These are phyloP conservation scores for Geodia barretti DNA, from an alignment of 37 sponge, comb jelly and placozoan species.

Conservation along the genomic window DNA sequence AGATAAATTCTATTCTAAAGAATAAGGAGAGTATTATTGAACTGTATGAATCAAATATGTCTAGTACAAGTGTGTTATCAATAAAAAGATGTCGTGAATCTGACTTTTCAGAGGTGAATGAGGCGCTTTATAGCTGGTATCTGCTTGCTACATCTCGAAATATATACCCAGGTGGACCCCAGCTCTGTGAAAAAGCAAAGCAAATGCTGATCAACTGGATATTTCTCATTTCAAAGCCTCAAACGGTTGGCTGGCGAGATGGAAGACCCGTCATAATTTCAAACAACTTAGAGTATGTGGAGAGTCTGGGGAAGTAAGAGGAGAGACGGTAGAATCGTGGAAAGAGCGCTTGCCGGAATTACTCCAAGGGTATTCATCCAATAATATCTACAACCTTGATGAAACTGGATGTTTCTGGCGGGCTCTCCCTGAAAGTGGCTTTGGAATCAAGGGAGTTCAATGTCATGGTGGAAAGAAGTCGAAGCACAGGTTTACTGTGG, in stretches of 20 bases:
- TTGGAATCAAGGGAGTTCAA: slow-evolving; percentile 13
- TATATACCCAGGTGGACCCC: slow-evolving; percentile 49
- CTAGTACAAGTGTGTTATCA: slow-evolving; percentile 2
- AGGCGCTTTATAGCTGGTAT: slow-evolving; percentile 47
- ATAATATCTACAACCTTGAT: slow-evolving; percentile 22
- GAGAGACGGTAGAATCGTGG: slow-evolving; percentile 50
- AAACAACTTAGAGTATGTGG: slow-evolving; percentile 28
- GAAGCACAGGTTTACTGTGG: slow-evolving; percentile 63
- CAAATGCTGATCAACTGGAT: slow-evolving; percentile 43
- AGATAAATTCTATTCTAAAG: slow-evolving; percentile 35
- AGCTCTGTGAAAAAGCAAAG: slow-evolving; percentile 61
- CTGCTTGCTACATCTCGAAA: slow-evolving; percentile 33
- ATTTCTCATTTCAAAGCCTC: slow-evolving; percentile 64
- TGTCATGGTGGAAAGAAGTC: slow-evolving; percentile 62
- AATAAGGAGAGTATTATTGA: slow-evolving; percentile 30
- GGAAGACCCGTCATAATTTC: slow-evolving; percentile 46
- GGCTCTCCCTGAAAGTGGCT: slow-evolving; percentile 18
- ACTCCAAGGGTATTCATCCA: slow-evolving; percentile 17
- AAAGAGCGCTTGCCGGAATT: slow-evolving; percentile 36
- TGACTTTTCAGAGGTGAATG: slow-evolving; percentile 43
- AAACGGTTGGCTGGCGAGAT: slow-evolving; percentile 68
- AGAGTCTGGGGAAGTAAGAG: slow-evolving; percentile 51
- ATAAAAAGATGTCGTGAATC: slow-evolving; percentile 18
- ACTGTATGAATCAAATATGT: slow-evolving; percentile 21
- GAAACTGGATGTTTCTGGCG: slow-evolving; percentile 36